Percentiles rank a stretch among this genome's conserved stretches.
phyloP scores from a whole-genome alignment of 2,797 vertebrate genomes.

The Glyptemys insculpta region DNA sequence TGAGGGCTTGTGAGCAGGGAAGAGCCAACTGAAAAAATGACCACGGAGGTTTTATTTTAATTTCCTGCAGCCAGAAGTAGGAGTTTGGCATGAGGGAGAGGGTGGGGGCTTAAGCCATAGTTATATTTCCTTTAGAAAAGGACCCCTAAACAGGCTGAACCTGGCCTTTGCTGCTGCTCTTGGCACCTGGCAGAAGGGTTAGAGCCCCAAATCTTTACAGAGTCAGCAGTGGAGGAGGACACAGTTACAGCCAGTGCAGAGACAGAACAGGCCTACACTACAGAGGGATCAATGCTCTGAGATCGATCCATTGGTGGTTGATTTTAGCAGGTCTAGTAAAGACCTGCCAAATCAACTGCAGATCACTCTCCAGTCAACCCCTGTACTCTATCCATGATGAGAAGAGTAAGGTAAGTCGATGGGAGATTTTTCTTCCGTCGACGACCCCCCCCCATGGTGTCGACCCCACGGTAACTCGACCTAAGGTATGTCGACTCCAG shows the following conservation, averaged over 20 bases:
- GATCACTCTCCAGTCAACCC: no score
- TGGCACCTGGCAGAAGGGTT: not conserved
- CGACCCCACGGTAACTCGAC: no score
- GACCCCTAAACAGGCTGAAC: not conserved
- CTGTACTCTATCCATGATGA: no score
- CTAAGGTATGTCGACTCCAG: no score
- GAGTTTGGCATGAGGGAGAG: not conserved
- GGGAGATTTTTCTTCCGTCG: no score
- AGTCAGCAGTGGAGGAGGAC: not conserved
- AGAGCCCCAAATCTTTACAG: not conserved
- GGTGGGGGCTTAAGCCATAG: not conserved
- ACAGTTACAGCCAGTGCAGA: not conserved
- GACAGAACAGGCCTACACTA: no score
- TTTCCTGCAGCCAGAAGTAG: not conserved
- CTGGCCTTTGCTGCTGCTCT: not conserved
- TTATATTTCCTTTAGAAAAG: not conserved
- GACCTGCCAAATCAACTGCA: no score
- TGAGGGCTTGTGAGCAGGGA: rapidly evolving
- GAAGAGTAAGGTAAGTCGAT: no score
- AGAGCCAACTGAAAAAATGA: not conserved
- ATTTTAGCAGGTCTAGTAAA: no score
- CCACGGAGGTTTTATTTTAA: not conserved
- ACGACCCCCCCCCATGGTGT: no score
- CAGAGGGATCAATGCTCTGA: no score
- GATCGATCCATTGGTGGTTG: no score